These are phyloP conservation scores for Tokudaia tokunoshimensis DNA, from an alignment of 2,797 vertebrate genomes.

Conservation along the genomic window DNA sequence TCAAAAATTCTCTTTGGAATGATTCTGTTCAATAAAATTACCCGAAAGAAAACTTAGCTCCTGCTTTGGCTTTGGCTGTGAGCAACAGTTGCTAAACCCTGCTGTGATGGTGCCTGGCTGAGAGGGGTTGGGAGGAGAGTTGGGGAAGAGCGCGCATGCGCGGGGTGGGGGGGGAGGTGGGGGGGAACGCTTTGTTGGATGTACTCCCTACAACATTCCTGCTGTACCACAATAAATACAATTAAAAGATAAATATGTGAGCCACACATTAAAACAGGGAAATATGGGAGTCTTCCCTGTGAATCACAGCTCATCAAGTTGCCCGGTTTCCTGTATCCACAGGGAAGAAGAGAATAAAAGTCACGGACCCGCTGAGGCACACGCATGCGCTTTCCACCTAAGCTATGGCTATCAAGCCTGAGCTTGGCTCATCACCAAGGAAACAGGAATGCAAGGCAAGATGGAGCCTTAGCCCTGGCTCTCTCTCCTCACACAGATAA, in stretches of 20 bases:
- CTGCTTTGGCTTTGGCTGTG: background rate
- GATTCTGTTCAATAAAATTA: slow-evolving; percentile 34
- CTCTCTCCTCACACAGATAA: background rate
- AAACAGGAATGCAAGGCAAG: background rate
- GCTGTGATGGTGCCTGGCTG: fast-evolving
- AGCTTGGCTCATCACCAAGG: slow-evolving; percentile 48
- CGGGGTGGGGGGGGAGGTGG: fast-evolving
- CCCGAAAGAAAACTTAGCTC: background rate
- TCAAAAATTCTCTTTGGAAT: slow-evolving; percentile 21
- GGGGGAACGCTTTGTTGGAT: background rate
- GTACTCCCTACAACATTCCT: background rate
- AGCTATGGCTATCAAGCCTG: background rate
- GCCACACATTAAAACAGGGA: background rate
- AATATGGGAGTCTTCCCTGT: background rate
- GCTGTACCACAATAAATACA: background rate
- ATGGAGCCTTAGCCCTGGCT: background rate
- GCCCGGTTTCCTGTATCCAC: background rate
- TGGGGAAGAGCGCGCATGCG: background rate
- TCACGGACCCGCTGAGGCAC: background rate
- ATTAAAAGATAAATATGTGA: background rate
- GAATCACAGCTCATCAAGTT: background rate
- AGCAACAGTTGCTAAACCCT: background rate
- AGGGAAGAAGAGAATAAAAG: background rate
- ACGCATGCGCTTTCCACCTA: background rate
- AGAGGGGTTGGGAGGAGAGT: background rate